Conservation (phyloP, 2,113 vertebrate species). For the Sebastes schlegelii region DNA sequence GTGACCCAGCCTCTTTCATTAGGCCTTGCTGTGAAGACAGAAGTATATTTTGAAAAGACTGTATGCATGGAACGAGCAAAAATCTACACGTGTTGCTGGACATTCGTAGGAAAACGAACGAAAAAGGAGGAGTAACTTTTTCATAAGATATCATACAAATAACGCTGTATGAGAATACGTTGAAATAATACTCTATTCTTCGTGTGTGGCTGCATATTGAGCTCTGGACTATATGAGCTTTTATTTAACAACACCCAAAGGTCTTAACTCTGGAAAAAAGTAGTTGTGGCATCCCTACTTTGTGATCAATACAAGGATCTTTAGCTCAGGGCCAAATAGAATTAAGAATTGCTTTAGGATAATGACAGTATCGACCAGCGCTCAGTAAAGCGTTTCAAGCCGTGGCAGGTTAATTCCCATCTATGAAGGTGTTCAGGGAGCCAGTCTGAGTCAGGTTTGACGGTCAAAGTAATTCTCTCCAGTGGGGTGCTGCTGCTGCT, state of each 20-base stretch:
- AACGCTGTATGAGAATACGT: no score
- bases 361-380: conserved; percentile 79
- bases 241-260: conserved; percentile 31
- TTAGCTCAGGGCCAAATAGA: conserved; percentile 77
- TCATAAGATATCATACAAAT: no score
- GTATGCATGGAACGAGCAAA: no score
- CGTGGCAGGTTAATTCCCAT: conserved; percentile 72
- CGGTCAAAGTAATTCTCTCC: conserved; percentile 61
- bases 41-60: no score
- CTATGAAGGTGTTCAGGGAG: conserved; percentile 68
- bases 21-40: no score
- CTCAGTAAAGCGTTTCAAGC: conserved; percentile 71
- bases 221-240: background rate
- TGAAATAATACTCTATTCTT: background rate
- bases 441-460: conserved; percentile 51
- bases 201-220: background rate
- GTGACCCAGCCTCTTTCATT: no score
- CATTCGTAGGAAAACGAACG: no score
- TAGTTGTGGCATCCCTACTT: conserved; percentile 61
- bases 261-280: conserved; percentile 58
- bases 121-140: no score
- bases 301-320: conserved; percentile 77
- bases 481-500: conserved; percentile 13
- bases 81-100: no score
- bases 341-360: conserved; percentile 81